Percentiles rank a stretch among this genome's conserved stretches.
These are phyloP conservation scores for Zaprionus africanus DNA, from an alignment of 1,140 invertebrate species.

Conservation along the genomic window DNA sequence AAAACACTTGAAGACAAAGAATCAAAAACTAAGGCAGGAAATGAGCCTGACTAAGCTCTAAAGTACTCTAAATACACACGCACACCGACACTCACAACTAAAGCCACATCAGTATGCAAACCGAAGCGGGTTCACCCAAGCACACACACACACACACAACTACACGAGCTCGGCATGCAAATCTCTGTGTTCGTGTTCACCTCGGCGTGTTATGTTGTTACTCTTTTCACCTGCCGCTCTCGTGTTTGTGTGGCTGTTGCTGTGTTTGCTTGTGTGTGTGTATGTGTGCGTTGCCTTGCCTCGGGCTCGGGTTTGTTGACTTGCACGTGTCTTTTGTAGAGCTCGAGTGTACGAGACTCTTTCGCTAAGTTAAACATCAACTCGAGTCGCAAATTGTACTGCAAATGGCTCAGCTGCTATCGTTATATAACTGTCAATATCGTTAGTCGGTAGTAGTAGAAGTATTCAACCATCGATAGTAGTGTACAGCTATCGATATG, in stretches of 20 bases:
- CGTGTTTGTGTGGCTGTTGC: neutral
- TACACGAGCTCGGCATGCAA: slow-evolving; percentile 14
- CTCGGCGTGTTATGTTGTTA: slow-evolving; percentile 8
- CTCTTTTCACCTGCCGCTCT: slow-evolving; percentile 12
- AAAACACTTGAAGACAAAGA: neutral
- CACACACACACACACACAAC: slow-evolving; percentile 2
- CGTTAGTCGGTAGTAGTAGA: neutral
- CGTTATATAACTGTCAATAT: neutral
- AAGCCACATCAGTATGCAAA: neutral
- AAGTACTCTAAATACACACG: neutral
- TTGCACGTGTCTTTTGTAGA: slow-evolving; percentile 30
- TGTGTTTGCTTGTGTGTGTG: neutral
- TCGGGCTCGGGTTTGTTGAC: slow-evolving; percentile 69
- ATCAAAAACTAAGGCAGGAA: neutral
- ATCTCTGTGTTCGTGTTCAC: slow-evolving; percentile 22
- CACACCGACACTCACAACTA: neutral
- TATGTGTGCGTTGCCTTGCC: slow-evolving; percentile 35
- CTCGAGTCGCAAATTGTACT: neutral
- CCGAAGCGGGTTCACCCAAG: slow-evolving; percentile 5
- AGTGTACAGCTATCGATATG: no score
- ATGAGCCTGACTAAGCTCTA: neutral
- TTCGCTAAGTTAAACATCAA: neutral
- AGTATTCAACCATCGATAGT: no score
- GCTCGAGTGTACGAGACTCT: neutral
- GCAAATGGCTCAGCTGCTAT: neutral